Percentiles rank a stretch among this genome's conserved stretches.
Evolutionary conservation across 2,888 invertebrate genomes (phyloP).

Genomic region (Acleris literana): DNA sequence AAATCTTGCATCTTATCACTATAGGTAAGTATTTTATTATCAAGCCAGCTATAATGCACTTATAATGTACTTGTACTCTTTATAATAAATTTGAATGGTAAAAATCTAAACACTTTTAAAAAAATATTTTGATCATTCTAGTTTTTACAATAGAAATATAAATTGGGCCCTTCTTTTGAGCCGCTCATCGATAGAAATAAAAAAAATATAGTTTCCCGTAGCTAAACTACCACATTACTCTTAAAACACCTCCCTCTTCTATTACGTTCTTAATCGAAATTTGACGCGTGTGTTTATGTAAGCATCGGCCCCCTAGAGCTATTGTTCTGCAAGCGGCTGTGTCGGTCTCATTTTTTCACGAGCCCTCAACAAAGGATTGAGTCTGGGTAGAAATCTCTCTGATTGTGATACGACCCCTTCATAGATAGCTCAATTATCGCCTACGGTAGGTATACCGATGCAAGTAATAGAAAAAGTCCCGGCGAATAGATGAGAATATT

Average conservation of each 20-base stretch:
- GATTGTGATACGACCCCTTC: slow-evolving; percentile 39
- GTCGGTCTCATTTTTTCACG: slow-evolving; percentile 51
- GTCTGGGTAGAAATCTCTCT: slow-evolving; percentile 45
- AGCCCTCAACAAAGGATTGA: slow-evolving; percentile 48
- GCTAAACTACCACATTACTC: no score
- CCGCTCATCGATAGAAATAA: no score
- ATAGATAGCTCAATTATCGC: slow-evolving; percentile 37
- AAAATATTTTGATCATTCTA: no score
- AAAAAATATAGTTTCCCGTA: no score
- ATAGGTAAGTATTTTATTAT: no score
- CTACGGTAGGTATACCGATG: not conserved
- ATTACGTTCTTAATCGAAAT: slow-evolving; percentile 38
- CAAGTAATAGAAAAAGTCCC: slow-evolving; percentile 3
- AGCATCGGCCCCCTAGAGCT: slow-evolving; percentile 53
- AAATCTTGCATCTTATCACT: no score
- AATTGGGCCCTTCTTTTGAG: no score
- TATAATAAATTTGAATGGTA: no score
- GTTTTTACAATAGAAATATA: no score
- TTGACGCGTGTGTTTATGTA: slow-evolving; percentile 48
- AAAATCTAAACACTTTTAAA: no score
- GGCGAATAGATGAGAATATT: slow-evolving; percentile 5
- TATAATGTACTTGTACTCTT: no score
- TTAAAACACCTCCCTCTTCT: not conserved
- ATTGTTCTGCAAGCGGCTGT: slow-evolving; percentile 61
- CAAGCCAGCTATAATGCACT: no score